Evolutionary conservation across 2,113 vertebrate genomes (phyloP).

Genomic region (Promerops cafer): DNA sequence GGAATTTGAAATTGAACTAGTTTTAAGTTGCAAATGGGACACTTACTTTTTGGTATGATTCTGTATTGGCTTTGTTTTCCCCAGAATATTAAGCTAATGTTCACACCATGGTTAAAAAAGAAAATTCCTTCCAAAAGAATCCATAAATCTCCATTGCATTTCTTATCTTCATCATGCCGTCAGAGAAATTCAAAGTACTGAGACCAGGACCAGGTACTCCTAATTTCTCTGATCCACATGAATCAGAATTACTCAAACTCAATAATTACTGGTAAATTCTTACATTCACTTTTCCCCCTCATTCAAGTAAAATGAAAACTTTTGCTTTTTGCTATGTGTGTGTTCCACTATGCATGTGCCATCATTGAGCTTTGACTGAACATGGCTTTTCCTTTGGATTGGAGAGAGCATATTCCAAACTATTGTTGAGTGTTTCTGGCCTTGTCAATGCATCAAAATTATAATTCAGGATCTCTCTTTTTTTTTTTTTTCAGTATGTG

Average conservation of each 20-base stretch:
- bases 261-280: not conserved
- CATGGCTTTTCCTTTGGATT: not conserved
- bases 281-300: fast-evolving
- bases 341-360: not conserved
- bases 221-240: not conserved
- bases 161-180: not conserved
- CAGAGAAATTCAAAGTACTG: not conserved
- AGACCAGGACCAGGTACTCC: not conserved
- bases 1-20: not conserved
- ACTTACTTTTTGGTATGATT: not conserved
- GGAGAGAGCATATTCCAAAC: not conserved
- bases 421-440: not conserved
- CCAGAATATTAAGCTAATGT: not conserved
- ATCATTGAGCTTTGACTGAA: not conserved
- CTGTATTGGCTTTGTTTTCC: not conserved
- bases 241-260: not conserved
- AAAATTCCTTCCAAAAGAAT: not conserved
- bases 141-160: not conserved
- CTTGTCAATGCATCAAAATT: not conserved
- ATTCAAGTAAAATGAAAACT: not conserved
- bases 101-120: not conserved
- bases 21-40: not conserved
- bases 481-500: not conserved
- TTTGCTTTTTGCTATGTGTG: not conserved
- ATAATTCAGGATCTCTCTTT: not conserved